A percentile compares a stretch with the other conserved stretches of the same genome.
phyloP scores from a whole-genome alignment of 2,113 vertebrate genomes.

The Rynchops niger region DNA sequence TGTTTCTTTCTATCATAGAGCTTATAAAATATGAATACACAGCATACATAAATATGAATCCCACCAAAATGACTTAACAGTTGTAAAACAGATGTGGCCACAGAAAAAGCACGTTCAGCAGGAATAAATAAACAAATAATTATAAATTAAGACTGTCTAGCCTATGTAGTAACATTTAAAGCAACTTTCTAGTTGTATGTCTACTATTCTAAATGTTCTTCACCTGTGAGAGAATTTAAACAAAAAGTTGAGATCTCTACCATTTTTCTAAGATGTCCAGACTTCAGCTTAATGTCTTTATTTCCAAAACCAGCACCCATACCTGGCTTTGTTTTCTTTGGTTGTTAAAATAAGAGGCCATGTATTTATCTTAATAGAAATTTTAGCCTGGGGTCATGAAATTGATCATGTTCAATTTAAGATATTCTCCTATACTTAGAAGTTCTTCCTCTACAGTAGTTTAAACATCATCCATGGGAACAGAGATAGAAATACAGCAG shows the following conservation, averaged over 20 bases:
- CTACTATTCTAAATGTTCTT: not conserved
- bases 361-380: not conserved
- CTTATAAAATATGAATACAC: not conserved
- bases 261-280: not conserved
- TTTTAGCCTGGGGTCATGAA: not conserved
- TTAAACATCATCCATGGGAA: not conserved
- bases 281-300: not conserved
- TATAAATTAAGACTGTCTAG: not conserved
- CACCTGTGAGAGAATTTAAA: not conserved
- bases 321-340: not conserved
- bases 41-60: not conserved
- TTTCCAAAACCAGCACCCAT: not conserved
- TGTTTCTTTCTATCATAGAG: not conserved
- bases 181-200: fast-evolving
- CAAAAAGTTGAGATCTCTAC: not conserved
- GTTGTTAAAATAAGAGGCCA: not conserved
- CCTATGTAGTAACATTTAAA: not conserved
- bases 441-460: not conserved
- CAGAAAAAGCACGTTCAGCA: not conserved
- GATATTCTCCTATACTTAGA: not conserved
- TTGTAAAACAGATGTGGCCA: not conserved
- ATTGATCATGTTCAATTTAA: not conserved
- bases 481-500: not conserved
- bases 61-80: not conserved
- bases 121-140: not conserved